These are phyloP conservation scores for Porites evermanni DNA, from an alignment of 92 coral and sea anemone species.

Conservation along the genomic window DNA sequence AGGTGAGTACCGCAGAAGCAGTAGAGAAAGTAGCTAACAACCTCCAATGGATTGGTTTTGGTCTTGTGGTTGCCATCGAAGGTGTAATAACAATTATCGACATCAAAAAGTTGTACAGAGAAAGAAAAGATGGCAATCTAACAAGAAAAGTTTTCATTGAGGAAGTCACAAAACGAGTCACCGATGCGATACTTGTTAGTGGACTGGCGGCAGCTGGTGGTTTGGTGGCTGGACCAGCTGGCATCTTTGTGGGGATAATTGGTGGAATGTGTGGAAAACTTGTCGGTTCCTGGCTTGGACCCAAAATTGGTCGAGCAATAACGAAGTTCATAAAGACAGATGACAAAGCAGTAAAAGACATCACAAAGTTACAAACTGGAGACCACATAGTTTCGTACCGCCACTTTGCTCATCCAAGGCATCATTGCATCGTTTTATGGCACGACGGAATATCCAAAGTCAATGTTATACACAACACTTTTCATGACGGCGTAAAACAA, in stretches of 20 bases:
- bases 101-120: constrained; percentile 32
- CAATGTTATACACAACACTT: constrained; percentile 51
- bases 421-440: constrained; percentile 50
- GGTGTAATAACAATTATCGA: constrained; percentile 37
- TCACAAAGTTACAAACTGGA: constrained; percentile 42
- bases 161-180: constrained; percentile 40
- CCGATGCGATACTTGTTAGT: constrained; percentile 37
- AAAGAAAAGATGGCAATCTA: constrained; percentile 36
- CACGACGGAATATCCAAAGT: constrained; percentile 36
- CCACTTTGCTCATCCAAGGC: constrained; percentile 52
- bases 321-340: constrained; percentile 32
- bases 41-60: constrained; percentile 55
- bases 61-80: constrained; percentile 46
- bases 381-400: constrained; percentile 52
- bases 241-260: constrained; percentile 37
- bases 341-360: constrained; percentile 41
- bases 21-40: constrained; percentile 35
- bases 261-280: constrained; percentile 43
- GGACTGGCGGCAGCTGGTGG: constrained; percentile 51
- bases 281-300: constrained; percentile 49
- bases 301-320: constrained; percentile 34
- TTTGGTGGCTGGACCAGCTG: constrained; percentile 20
- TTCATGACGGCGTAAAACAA: constrained; percentile 46
- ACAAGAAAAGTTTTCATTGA: constrained; percentile 42
- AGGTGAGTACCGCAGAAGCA: constrained; percentile 34